phyloP scores from a whole-genome alignment of 1,140 invertebrate species.

The Neuroterus valhalla region DNA sequence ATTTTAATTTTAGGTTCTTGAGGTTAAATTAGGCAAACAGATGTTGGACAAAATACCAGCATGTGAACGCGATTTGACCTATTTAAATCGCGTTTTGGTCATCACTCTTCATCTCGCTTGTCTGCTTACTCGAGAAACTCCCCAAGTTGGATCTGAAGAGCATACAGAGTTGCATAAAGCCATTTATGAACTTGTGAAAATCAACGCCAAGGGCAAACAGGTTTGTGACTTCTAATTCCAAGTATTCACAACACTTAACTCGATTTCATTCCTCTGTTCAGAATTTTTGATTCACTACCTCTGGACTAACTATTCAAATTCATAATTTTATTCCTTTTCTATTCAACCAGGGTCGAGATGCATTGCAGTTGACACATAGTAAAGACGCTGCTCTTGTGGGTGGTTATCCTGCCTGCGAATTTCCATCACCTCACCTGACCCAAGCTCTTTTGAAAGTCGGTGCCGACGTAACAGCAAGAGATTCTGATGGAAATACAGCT shows the following conservation, averaged over 20 bases:
- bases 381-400: conserved; percentile 76
- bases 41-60: conserved; percentile 77
- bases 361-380: conserved; percentile 88
- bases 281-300: background rate
- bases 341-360: conserved; percentile 81
- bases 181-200: conserved; percentile 85
- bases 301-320: background rate
- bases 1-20: conserved; percentile 69
- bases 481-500: conserved; percentile 88
- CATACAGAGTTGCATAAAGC: conserved; percentile 78
- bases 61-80: conserved; percentile 82
- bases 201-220: conserved; percentile 78
- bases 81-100: conserved; percentile 89
- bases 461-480: conserved; percentile 84
- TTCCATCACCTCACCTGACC: conserved; percentile 84
- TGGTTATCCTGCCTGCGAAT: conserved; percentile 84
- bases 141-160: conserved; percentile 74
- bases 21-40: conserved; percentile 69
- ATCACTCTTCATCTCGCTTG: conserved; percentile 89
- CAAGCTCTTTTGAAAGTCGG: conserved; percentile 88
- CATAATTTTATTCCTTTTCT: conserved; percentile 12
- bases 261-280: no score
- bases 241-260: no score
- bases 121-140: conserved; percentile 80
- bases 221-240: conserved; percentile 44